These are phyloP conservation scores for Cerceris ruficornis DNA, from an alignment of 2,888 invertebrate species.

Conservation along the genomic window DNA sequence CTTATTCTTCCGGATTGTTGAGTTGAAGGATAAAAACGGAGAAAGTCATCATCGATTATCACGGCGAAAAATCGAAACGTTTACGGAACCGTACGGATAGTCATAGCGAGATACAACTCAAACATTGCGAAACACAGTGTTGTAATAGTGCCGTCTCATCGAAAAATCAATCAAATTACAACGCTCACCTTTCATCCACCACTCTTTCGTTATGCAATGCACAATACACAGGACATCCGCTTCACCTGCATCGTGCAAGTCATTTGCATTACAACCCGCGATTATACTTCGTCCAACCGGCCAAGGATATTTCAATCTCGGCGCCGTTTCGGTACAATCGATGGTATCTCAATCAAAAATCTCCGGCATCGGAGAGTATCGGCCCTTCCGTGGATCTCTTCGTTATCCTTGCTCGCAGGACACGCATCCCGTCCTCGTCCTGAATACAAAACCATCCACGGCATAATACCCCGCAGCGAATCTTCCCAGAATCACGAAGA, in stretches of 20 bases:
- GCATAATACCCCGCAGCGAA: background rate
- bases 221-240: constrained; percentile 14
- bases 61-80: too few relatives aligned
- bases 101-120: too few relatives aligned
- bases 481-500: background rate
- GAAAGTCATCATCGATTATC: too few relatives aligned
- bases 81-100: too few relatives aligned
- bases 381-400: constrained; percentile 13
- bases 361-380: constrained; percentile 11
- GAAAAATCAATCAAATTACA: constrained; percentile 41
- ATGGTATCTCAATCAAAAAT: constrained; percentile 8
- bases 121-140: too few relatives aligned
- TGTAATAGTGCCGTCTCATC: constrained; percentile 33
- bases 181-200: constrained; percentile 3
- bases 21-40: too few relatives aligned
- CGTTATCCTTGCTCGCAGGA: constrained; percentile 8
- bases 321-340: background rate
- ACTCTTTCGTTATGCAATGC: constrained; percentile 35
- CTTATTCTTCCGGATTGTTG: too few relatives aligned
- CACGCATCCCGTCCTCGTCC: constrained; percentile 10
- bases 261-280: constrained; percentile 32
- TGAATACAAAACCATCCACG: constrained; percentile 3
- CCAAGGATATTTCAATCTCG: constrained; percentile 25
- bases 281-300: constrained; percentile 38
- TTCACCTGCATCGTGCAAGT: constrained; percentile 20